Conservation (phyloP, 2,113 vertebrate species). For the Cathartes aura region DNA sequence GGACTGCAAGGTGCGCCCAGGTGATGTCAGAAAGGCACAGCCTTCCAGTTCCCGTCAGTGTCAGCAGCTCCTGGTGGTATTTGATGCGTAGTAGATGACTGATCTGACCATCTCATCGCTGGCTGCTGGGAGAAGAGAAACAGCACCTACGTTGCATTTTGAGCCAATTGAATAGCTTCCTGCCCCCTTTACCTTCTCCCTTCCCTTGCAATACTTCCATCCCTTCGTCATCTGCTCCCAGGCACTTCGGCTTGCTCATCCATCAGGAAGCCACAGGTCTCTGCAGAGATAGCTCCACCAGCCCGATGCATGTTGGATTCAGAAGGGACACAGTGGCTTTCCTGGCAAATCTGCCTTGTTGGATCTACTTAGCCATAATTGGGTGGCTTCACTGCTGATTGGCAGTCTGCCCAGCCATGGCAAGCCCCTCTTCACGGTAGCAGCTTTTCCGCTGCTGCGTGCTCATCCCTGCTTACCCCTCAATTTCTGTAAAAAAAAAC, state of each 20-base stretch:
- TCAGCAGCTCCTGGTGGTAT: neutral
- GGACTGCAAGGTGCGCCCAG: neutral
- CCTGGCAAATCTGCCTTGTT: neutral
- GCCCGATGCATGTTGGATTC: neutral
- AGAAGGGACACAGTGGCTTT: neutral
- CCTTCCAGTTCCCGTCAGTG: accelerated
- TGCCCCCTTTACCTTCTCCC: neutral
- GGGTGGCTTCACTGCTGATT: neutral
- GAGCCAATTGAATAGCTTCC: neutral
- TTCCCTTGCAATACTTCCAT: neutral
- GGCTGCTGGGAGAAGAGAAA: neutral
- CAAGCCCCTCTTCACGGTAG: neutral
- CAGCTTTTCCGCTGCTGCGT: neutral
- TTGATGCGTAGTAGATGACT: neutral
- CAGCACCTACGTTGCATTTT: neutral
- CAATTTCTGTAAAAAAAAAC: neutral
- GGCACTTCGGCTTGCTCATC: neutral
- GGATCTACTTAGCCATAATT: neutral
- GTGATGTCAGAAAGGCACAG: neutral
- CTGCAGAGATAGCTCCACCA: neutral
- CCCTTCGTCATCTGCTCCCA: neutral
- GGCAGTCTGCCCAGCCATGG: neutral
- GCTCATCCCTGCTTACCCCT: neutral
- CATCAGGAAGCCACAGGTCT: neutral
- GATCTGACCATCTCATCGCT: neutral